These are phyloP conservation scores for Pimephales promelas DNA, from an alignment of 2,113 vertebrate genomes.

Conservation along the genomic window DNA sequence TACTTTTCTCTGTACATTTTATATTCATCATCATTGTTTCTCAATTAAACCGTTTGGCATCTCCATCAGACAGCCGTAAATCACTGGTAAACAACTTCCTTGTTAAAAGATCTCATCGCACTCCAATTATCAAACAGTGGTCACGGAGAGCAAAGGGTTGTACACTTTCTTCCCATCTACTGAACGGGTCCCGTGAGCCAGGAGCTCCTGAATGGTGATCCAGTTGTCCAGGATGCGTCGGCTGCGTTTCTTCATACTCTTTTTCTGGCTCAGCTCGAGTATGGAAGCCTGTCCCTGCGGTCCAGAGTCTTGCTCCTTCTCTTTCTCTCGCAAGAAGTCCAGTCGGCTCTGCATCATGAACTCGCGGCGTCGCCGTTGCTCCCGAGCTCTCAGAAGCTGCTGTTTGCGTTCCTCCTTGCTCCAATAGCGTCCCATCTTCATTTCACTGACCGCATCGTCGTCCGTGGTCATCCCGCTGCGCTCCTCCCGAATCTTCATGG, in stretches of 20 bases:
- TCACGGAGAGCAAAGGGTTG: conserved; percentile 84
- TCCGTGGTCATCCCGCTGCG: conserved; percentile 87
- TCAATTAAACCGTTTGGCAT: background rate
- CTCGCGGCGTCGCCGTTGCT: conserved; percentile 81
- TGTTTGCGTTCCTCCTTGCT: conserved; percentile 87
- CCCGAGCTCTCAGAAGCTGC: conserved; percentile 82
- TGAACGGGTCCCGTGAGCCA: conserved; percentile 81
- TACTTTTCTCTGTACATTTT: background rate
- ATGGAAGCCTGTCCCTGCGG: conserved; percentile 68
- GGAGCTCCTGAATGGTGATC: conserved; percentile 89
- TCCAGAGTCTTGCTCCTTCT: conserved; percentile 66
- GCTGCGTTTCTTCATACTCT: conserved; percentile 80
- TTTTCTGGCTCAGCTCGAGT: conserved; percentile 82
- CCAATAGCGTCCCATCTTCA: conserved; percentile 90
- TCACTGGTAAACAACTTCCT: background rate
- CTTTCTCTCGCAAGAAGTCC: conserved; percentile 77
- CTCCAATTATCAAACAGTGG: conserved; percentile 72
- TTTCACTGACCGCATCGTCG: conserved; percentile 84
- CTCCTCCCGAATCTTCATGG: conserved; percentile 86
- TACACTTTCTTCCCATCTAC: conserved; percentile 81
- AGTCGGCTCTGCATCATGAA: conserved; percentile 85
- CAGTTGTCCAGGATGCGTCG: conserved; percentile 87
- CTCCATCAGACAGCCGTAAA: background rate
- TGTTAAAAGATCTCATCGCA: background rate
- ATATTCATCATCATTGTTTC: background rate